A percentile compares a stretch with the other conserved stretches of the same genome.
Evolutionary conservation across 1,140 invertebrate species (phyloP).

Genomic region (Thrips palmi): DNA sequence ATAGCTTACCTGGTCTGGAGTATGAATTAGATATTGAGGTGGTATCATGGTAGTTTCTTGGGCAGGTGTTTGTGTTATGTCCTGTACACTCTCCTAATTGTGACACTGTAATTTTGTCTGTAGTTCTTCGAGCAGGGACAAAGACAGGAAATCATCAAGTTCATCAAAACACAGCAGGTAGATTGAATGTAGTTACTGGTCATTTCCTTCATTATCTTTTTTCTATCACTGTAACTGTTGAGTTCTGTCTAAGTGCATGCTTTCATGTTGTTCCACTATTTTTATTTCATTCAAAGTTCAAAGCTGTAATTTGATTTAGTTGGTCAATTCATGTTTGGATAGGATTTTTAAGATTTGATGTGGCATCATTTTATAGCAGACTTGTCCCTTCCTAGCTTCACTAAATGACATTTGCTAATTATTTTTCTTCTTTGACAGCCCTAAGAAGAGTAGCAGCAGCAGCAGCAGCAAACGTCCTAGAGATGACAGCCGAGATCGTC

Average conservation of each 20-base stretch:
- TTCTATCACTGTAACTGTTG: too few relatives aligned
- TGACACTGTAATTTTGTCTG: too few relatives aligned
- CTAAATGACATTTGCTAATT: slow-evolving; percentile 22
- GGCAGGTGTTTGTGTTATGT: too few relatives aligned
- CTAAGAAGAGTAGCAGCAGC: slow-evolving; percentile 19
- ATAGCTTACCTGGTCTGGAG: too few relatives aligned
- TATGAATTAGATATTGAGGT: too few relatives aligned
- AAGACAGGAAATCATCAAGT: slow-evolving; percentile 11
- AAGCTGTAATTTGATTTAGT: slow-evolving; percentile 8
- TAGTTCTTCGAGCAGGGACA: slow-evolving; percentile 16
- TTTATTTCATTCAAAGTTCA: slow-evolving; percentile 1
- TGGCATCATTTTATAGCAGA: too few relatives aligned
- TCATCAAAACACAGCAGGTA: slow-evolving; percentile 8
- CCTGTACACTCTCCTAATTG: slow-evolving; percentile 5
- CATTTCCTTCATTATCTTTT: slow-evolving; percentile 20
- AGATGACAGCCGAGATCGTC: slow-evolving; percentile 43
- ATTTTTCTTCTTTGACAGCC: slow-evolving; percentile 32
- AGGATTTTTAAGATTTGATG: too few relatives aligned
- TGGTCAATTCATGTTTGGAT: too few relatives aligned
- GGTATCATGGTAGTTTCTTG: too few relatives aligned
- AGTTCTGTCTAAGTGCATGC: too few relatives aligned
- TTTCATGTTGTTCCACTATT: too few relatives aligned
- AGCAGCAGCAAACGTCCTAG: slow-evolving; percentile 42
- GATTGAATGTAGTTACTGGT: slow-evolving; percentile 16
- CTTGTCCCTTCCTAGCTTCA: too few relatives aligned